Base-by-base conservation (phyloP, 2,888 invertebrate species). In the Halictus quadricinctus region DNA sequence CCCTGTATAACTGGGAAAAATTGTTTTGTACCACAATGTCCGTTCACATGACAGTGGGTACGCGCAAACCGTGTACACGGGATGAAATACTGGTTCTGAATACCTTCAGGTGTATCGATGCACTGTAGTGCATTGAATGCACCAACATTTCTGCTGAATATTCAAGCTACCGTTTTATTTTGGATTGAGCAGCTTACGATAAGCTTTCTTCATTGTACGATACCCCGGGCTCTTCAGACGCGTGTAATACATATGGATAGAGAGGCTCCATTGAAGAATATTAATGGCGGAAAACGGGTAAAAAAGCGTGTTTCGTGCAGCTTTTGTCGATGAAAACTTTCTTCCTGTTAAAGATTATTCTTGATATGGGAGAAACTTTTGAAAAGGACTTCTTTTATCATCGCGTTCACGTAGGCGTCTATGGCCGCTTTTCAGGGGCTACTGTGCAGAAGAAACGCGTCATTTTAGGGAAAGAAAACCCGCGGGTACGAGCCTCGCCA, bases 201-300 rank as follows among this genome's bases (percentile, higher is more conserved):
- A 70, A 70, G 70, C 70, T 70, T 70, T 70, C 70, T 43, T 70
- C 43, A 70, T 70, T 70, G 70, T 70, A 43, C 70, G 70, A 25
- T 70, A n/a, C n/a, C 43, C 70, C 10, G 64, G 29, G 12, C 13
- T 43, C 70, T 70, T 70, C 70, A 70, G 70, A 70, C 43, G 43
- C 70, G 43, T 70, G 70, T 70, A n/a, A 70, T 70, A 43, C 43
- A 70, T 41, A 43, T 70, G 70, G 41, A 70, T 70, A 43, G n/a
- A n/a, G n/a, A 6, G 43, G 43, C n/a, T 21, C 43, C 43, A 70
- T 70, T 70, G 43, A 70, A 43, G 70, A 70, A 70, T 70, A 70
- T 70, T 70, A 70, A 70, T 70, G n/a, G 70, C 70, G 70, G 70
- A 41, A 43, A 70, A 70, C 21, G n/a, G 43, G 43, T 12, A 70